phyloP scores from a whole-genome alignment of 2,888 invertebrate genomes.

The Allolobophora icterica region DNA sequence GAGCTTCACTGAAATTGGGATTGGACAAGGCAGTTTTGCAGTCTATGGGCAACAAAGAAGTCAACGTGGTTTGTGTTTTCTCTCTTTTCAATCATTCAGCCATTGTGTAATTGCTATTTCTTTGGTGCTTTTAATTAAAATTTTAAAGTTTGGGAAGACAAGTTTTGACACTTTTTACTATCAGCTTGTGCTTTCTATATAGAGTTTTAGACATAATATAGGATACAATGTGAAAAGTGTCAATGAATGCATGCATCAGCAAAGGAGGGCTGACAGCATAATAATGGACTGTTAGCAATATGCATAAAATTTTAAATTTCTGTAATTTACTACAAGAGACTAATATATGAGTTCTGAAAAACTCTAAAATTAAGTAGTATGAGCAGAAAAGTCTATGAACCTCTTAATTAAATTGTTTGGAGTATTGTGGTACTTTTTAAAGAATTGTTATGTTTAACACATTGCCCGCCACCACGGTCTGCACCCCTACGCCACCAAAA shows the following conservation, averaged over 20 bases:
- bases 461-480: no score
- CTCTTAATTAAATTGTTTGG: neutral
- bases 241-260: neutral
- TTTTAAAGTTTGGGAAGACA: neutral
- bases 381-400: neutral
- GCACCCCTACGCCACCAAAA: no score
- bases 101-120: neutral
- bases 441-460: no score
- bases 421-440: neutral
- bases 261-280: no score
- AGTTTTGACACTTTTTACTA: neutral
- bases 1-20: constrained; percentile 95
- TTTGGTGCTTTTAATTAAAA: neutral
- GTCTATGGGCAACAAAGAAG: constrained; percentile 52
- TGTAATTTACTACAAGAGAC: no score
- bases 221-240: neutral
- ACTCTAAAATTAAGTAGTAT: neutral
- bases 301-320: no score
- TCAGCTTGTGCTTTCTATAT: neutral
- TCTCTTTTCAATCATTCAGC: constrained; percentile 15
- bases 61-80: constrained; percentile 37
- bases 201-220: neutral
- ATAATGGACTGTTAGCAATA: no score
- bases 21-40: constrained; percentile 95
- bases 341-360: no score